Conservation (phyloP, 1,140 invertebrate genomes). For the Panagrolaimus sp. region DNA sequence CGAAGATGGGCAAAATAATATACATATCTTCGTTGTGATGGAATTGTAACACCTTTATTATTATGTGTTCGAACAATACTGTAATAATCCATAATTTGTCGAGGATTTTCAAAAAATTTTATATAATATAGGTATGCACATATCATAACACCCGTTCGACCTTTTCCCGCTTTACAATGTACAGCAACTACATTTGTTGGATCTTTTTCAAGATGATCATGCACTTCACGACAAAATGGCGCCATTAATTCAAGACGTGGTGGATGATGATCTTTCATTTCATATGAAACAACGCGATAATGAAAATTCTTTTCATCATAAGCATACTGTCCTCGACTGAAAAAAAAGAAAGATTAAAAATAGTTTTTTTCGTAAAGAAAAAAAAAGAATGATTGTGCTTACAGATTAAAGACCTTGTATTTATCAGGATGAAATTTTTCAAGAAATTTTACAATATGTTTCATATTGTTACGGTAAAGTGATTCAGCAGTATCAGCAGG, state of each 20-base stretch:
- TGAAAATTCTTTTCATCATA: constrained; percentile 65
- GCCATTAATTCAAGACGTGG: constrained; percentile 62
- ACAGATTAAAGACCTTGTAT: constrained; percentile 67
- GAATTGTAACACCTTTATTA: constrained; percentile 82
- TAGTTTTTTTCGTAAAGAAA: constrained; percentile 9
- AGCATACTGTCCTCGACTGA: constrained; percentile 62
- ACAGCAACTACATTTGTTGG: constrained; percentile 65
- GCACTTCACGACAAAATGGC: constrained; percentile 46
- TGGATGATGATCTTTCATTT: constrained; percentile 67
- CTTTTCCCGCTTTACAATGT: constrained; percentile 70
- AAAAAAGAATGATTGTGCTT: constrained; percentile 39
- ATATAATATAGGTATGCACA: constrained; percentile 91
- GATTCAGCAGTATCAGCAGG: constrained; percentile 64
- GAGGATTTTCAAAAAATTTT: constrained; percentile 70
- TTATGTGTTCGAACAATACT: constrained; percentile 54
- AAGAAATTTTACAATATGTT: constrained; percentile 65
- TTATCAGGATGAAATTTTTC: constrained; percentile 64
- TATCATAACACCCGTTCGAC: constrained; percentile 80
- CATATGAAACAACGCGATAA: constrained; percentile 62
- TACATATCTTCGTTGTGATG: constrained; percentile 91
- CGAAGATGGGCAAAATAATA: constrained; percentile 76
- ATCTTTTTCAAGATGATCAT: constrained; percentile 62
- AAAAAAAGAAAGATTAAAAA: constrained; percentile 24
- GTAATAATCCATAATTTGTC: constrained; percentile 71
- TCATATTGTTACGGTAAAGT: constrained; percentile 65